Evolutionary conservation across 2,113 vertebrate genomes (phyloP).

Genomic region (Nettapus auritus): DNA sequence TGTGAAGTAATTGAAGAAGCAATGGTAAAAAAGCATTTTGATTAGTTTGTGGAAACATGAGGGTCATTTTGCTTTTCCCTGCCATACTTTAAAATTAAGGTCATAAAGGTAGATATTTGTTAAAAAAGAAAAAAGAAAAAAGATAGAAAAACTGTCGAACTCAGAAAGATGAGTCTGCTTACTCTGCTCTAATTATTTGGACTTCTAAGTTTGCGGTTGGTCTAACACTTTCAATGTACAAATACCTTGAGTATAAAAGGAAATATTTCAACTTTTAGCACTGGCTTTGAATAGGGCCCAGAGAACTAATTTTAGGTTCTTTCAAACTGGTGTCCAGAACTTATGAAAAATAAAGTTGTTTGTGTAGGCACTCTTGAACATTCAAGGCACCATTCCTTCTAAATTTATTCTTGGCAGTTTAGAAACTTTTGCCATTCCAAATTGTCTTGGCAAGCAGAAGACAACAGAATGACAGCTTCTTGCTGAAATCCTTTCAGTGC

Average conservation of each 20-base stretch:
- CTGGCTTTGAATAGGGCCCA: neutral
- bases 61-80: neutral
- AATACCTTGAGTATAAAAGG: neutral
- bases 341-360: neutral
- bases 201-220: accelerated
- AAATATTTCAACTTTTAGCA: neutral
- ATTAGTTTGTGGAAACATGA: neutral
- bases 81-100: neutral
- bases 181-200: neutral
- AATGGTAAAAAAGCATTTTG: neutral
- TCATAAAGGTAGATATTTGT: neutral
- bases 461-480: neutral
- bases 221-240: neutral
- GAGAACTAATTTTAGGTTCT: neutral
- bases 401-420: neutral
- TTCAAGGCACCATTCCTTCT: neutral
- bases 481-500: neutral
- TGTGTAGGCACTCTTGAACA: neutral
- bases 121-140: neutral
- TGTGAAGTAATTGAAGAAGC: accelerated
- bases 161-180: neutral
- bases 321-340: neutral
- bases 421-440: neutral
- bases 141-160: too few relatives aligned
- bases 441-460: neutral